Conservation (phyloP, 2,113 vertebrate species). For the Parus major region DNA sequence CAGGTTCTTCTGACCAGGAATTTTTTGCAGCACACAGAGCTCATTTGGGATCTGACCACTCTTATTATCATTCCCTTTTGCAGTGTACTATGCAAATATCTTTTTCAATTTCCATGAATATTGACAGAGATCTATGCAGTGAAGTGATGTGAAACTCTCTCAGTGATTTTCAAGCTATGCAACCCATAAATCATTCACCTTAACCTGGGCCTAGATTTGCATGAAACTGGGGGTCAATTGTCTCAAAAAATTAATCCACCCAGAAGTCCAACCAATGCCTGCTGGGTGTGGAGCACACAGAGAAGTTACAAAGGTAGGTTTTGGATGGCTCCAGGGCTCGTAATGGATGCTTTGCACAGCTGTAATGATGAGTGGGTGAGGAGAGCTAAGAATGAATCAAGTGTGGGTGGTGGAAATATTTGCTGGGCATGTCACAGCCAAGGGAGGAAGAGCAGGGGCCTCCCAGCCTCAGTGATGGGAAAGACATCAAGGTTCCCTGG, state of each 20-base stretch:
- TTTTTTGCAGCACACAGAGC: neutral
- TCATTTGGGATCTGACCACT: neutral
- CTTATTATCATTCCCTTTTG: neutral
- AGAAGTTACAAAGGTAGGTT: neutral
- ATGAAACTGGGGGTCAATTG: neutral
- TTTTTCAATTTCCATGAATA: neutral
- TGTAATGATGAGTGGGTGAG: slow-evolving; percentile 50
- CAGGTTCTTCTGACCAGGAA: neutral
- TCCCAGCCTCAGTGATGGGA: neutral
- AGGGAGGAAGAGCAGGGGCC: slow-evolving; percentile 11
- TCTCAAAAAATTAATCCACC: neutral
- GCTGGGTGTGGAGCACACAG: neutral
- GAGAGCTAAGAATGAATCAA: slow-evolving; percentile 29
- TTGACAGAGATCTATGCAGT: neutral
- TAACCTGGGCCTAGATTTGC: neutral
- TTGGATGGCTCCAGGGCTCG: slow-evolving; percentile 27
- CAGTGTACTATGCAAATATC: neutral
- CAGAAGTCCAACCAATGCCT: neutral
- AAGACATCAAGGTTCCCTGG: slow-evolving; percentile 15
- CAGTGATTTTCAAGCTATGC: neutral
- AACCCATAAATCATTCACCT: slow-evolving; percentile 15
- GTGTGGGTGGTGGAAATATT: slow-evolving; percentile 66
- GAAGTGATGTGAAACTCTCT: slow-evolving; percentile 14
- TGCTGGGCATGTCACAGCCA: slow-evolving; percentile 24
- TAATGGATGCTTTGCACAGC: slow-evolving; percentile 43